A percentile compares a stretch with the other conserved stretches of the same genome.
These are phyloP conservation scores for Sardina pilchardus DNA, from an alignment of 2,113 vertebrate species.

Conservation along the genomic window DNA sequence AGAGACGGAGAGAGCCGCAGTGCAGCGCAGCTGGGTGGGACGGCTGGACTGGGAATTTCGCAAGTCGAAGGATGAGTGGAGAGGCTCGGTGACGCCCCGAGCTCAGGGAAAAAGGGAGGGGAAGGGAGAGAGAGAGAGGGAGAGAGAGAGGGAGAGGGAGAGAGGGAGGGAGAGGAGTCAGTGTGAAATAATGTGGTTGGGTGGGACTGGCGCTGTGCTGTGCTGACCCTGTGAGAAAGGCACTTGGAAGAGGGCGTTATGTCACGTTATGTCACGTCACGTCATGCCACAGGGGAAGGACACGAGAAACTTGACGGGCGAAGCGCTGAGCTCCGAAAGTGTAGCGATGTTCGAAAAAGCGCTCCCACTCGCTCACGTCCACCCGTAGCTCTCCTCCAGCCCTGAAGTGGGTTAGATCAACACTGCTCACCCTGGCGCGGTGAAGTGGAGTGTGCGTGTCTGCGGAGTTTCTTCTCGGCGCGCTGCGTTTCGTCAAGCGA, in stretches of 20 bases:
- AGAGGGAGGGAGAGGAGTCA: not conserved
- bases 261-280: constrained; percentile 40
- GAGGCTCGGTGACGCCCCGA: constrained; percentile 41
- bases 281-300: constrained; percentile 9
- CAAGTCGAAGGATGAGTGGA: constrained; percentile 49
- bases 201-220: not conserved
- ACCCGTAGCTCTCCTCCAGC: constrained; percentile 15
- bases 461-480: not conserved
- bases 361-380: not conserved
- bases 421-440: not conserved
- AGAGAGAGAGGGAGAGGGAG: constrained; percentile 4
- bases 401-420: constrained; percentile 30
- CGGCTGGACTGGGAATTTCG: constrained; percentile 56
- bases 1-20: not conserved
- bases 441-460: not conserved
- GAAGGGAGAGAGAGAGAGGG: constrained; percentile 27
- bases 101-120: not conserved
- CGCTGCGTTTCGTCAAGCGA: not conserved
- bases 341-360: constrained; percentile 4
- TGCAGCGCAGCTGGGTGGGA: constrained; percentile 42
- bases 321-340: not conserved
- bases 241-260: constrained; percentile 16
- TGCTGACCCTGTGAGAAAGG: not conserved
- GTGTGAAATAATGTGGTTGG: not conserved
- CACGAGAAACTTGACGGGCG: constrained; percentile 18